phyloP scores from a whole-genome alignment of 37 sponge, comb jelly and placozoan species.

The Aphrocallistes beatrix region DNA sequence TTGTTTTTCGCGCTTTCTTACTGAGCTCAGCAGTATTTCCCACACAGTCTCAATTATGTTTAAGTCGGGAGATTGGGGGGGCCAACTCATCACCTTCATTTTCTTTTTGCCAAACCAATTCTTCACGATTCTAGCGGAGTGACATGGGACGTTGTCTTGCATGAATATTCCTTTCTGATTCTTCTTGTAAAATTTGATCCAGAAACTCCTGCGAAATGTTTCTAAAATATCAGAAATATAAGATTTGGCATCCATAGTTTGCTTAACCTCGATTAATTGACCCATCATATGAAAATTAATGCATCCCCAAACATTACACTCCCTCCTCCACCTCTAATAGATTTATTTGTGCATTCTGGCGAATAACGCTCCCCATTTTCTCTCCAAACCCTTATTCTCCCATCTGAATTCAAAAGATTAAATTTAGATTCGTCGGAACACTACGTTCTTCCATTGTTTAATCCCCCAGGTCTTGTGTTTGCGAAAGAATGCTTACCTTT shows the following conservation, averaged over 20 bases:
- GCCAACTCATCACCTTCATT: neutral
- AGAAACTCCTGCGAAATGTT: neutral
- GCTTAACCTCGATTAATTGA: neutral
- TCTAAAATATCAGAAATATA: too few relatives aligned
- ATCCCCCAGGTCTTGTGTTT: neutral
- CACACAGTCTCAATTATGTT: neutral
- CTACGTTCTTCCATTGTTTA: neutral
- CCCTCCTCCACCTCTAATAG: neutral
- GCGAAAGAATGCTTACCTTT: neutral
- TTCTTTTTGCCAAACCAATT: neutral
- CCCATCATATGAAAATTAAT: neutral
- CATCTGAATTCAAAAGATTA: neutral
- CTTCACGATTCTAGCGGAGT: neutral
- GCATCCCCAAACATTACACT: neutral
- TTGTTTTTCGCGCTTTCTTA: neutral
- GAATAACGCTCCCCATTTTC: neutral
- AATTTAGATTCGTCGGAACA: too few relatives aligned
- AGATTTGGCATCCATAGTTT: too few relatives aligned
- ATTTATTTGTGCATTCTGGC: neutral
- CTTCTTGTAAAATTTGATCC: neutral
- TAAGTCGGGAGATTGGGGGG: neutral
- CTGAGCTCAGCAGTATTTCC: neutral
- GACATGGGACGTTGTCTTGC: neutral
- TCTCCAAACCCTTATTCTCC: neutral
- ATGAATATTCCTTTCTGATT: neutral